These are phyloP conservation scores for Geococcyx californianus DNA, from an alignment of 2,113 vertebrate species.

Conservation along the genomic window DNA sequence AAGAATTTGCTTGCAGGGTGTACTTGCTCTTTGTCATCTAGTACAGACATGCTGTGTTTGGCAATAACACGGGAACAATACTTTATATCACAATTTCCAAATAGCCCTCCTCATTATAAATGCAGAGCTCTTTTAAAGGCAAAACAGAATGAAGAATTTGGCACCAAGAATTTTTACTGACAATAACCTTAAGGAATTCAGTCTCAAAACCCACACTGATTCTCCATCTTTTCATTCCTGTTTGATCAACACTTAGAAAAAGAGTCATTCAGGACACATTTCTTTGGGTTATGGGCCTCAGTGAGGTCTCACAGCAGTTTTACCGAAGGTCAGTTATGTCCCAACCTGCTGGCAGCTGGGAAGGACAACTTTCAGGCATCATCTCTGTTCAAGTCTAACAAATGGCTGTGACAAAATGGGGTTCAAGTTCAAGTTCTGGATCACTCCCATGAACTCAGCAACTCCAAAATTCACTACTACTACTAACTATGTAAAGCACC, in stretches of 20 bases:
- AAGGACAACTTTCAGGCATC: neutral
- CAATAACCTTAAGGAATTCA: neutral
- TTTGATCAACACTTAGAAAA: neutral
- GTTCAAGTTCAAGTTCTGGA: neutral
- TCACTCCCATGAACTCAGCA: neutral
- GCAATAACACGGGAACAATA: neutral
- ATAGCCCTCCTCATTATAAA: neutral
- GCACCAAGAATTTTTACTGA: neutral
- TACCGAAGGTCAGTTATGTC: neutral
- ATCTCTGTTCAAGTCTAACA: neutral
- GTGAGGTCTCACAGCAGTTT: neutral
- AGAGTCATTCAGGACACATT: neutral
- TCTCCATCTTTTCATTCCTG: neutral
- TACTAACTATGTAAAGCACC: neutral
- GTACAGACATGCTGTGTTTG: constrained; percentile 13
- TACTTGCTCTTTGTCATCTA: constrained; percentile 19
- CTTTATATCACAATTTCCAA: constrained; percentile 32
- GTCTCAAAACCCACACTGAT: neutral
- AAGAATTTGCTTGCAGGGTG: constrained; percentile 15
- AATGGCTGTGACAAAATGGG: neutral
- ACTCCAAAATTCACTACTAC: neutral
- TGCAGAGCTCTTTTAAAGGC: neutral
- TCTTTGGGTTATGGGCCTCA: neutral
- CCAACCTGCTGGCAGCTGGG: neutral
- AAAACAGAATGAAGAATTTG: neutral